These are phyloP conservation scores for Episyrphus balteatus DNA, from an alignment of 1,140 invertebrate species.

Conservation along the genomic window DNA sequence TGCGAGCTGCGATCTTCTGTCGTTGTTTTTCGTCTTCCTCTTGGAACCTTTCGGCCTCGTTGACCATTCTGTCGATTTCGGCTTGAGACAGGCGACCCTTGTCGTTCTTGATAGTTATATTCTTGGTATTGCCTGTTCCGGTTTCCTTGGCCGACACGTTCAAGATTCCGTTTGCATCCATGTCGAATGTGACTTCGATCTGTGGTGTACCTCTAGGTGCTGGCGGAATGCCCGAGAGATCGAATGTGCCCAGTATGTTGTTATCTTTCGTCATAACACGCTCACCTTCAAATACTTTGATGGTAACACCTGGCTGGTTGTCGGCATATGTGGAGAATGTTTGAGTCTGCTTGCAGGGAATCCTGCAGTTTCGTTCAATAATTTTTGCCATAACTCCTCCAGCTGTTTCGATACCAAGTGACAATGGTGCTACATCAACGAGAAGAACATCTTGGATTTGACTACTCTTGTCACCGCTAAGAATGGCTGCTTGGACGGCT, in stretches of 20 bases:
- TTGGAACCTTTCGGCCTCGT: constrained; percentile 25
- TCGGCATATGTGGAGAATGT: constrained; percentile 55
- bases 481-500: constrained; percentile 65
- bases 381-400: constrained; percentile 53
- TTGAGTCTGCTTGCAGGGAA: constrained; percentile 52
- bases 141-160: constrained; percentile 49
- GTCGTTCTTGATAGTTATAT: constrained; percentile 78
- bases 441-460: constrained; percentile 43
- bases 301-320: constrained; percentile 56
- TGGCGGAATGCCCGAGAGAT: constrained; percentile 69
- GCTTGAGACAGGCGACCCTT: constrained; percentile 67
- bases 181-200: constrained; percentile 57
- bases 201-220: constrained; percentile 69
- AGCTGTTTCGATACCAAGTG: constrained; percentile 47
- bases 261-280: constrained; percentile 61
- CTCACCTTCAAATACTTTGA: constrained; percentile 57
- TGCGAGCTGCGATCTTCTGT: constrained; percentile 47
- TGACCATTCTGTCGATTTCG: constrained; percentile 54
- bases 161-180: constrained; percentile 60
- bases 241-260: constrained; percentile 64
- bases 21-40: constrained; percentile 57
- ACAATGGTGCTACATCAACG: constrained; percentile 44
- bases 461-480: constrained; percentile 52
- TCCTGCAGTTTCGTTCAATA: constrained; percentile 48
- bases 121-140: constrained; percentile 44